These are phyloP conservation scores for Agrochola macilenta DNA, from an alignment of 2,888 invertebrate species.

Conservation along the genomic window DNA sequence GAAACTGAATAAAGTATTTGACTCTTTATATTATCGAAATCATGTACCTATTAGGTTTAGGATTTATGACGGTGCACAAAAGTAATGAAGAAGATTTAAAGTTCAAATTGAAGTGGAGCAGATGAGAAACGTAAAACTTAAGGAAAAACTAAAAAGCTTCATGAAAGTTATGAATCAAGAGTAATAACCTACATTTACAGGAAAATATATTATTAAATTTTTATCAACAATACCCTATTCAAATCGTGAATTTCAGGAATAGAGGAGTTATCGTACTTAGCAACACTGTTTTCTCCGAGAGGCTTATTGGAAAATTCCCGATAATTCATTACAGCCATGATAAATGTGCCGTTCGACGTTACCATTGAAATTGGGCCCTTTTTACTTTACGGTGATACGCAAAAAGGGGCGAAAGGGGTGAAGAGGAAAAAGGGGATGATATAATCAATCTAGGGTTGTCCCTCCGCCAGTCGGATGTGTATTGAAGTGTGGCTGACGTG, in stretches of 20 bases:
- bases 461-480: constrained; percentile 74
- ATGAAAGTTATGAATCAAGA: not conserved
- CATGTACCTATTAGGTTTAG: not conserved
- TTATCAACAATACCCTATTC: constrained; percentile 32
- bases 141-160: not conserved
- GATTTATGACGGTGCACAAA: not conserved
- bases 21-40: not conserved
- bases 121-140: not conserved
- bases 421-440: constrained; percentile 84
- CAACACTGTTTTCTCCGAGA: constrained; percentile 53
- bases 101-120: no score
- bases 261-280: constrained; percentile 50
- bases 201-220: not conserved
- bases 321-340: constrained; percentile 90
- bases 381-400: constrained; percentile 89
- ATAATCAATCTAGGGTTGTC: constrained; percentile 88
- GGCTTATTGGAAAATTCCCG: constrained; percentile 86
- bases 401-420: constrained; percentile 86
- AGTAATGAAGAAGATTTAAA: not conserved
- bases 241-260: constrained; percentile 49
- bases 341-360: constrained; percentile 86
- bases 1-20: constrained; percentile 1
- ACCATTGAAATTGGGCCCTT: constrained; percentile 87
- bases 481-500: constrained; percentile 77
- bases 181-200: not conserved